Conservation (phyloP, 2,888 invertebrate genomes). For the Leptura quadrifasciata region DNA sequence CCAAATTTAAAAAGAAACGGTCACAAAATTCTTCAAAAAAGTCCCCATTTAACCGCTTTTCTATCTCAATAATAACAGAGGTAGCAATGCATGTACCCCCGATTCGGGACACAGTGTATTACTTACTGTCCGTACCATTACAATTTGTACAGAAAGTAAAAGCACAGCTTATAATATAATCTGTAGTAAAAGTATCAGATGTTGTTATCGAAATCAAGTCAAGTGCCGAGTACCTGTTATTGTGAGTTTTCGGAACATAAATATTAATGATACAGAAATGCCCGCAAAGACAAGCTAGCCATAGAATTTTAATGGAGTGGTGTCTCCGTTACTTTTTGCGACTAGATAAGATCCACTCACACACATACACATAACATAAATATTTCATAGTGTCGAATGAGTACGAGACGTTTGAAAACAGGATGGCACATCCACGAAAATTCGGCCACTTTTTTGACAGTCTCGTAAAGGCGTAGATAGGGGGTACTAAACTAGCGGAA, state of each 20-base stretch:
- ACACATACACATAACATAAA: slow-evolving; percentile 64
- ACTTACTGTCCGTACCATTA: no score
- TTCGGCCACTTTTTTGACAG: slow-evolving; percentile 39
- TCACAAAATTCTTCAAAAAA: no score
- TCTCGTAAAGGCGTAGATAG: not conserved
- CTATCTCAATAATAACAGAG: no score
- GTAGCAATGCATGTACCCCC: no score
- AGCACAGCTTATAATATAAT: no score
- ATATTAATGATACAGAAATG: slow-evolving; percentile 45
- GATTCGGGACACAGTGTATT: no score
- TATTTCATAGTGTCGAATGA: slow-evolving; percentile 66
- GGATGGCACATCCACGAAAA: slow-evolving; percentile 43
- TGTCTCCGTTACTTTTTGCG: slow-evolving; percentile 56
- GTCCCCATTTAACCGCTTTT: no score
- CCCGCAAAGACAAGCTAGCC: slow-evolving; percentile 36
- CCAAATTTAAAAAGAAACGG: no score
- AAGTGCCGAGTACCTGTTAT: slow-evolving; percentile 16
- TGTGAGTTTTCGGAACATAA: slow-evolving; percentile 39
- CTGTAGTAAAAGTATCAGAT: slow-evolving; percentile 22
- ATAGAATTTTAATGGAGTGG: slow-evolving; percentile 57
- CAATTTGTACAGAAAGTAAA: no score
- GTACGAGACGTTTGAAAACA: slow-evolving; percentile 46
- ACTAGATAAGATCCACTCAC: slow-evolving; percentile 59
- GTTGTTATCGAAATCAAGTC: slow-evolving; percentile 14
- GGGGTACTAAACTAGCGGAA: not conserved